phyloP scores from a whole-genome alignment of 2,113 vertebrate genomes.

The Bos indicus region DNA sequence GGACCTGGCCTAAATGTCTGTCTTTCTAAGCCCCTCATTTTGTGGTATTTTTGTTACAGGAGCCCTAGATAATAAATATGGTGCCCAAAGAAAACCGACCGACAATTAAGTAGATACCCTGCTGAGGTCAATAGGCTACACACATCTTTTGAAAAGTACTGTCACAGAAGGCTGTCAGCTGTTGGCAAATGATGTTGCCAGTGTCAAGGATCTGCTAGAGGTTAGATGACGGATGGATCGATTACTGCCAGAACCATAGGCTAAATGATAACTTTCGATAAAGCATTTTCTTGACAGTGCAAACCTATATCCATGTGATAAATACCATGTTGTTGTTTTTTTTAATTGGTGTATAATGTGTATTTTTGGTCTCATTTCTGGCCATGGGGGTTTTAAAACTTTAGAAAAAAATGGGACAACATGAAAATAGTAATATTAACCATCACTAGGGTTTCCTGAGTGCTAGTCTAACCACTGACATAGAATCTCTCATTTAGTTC shows the following conservation, averaged over 20 bases:
- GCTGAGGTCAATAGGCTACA: neutral
- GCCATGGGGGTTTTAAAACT: neutral
- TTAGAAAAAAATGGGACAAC: neutral
- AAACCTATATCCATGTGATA: neutral
- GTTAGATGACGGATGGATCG: neutral
- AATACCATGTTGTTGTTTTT: neutral
- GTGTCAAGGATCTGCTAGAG: neutral
- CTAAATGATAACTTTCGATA: neutral
- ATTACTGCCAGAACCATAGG: neutral
- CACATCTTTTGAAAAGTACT: neutral
- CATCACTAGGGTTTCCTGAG: neutral
- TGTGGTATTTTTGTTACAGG: neutral
- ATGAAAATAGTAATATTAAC: neutral
- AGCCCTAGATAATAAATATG: neutral
- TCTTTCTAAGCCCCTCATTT: neutral
- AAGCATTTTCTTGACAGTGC: neutral
- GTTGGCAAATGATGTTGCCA: accelerated
- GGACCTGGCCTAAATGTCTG: neutral
- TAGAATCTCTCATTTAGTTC: neutral
- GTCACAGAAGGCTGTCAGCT: accelerated
- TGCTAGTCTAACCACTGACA: neutral
- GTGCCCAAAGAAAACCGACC: neutral
- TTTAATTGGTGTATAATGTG: neutral
- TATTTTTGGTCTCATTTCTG: neutral
- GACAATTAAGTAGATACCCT: neutral